Conservation (phyloP, 2,888 invertebrate genomes). For the Nomada lathburiana region DNA sequence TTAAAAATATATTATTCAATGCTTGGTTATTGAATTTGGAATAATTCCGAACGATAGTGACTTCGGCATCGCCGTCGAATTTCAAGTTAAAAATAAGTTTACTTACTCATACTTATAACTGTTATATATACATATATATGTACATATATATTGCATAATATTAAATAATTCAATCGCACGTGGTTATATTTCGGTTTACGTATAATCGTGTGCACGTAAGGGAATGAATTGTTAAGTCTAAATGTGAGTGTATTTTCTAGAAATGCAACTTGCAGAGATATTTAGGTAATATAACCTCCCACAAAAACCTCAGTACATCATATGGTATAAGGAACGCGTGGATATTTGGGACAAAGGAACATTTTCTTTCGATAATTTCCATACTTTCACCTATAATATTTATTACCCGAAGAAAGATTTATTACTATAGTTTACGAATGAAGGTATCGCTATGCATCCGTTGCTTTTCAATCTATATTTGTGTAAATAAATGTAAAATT, state of each 20-base stretch:
- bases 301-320: conserved; percentile 16
- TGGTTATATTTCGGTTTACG: conserved; percentile 33
- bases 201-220: not conserved
- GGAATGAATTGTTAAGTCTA: not conserved
- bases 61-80: conserved; percentile 17
- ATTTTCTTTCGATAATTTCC: not conserved
- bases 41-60: conserved; percentile 5
- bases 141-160: conserved; percentile 50
- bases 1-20: conserved; percentile 11
- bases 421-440: not conserved
- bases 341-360: not conserved
- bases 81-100: conserved; percentile 53
- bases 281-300: conserved; percentile 50
- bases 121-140: conserved; percentile 7
- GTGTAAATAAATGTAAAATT: not conserved
- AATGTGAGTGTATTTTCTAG: not conserved
- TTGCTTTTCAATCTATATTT: not conserved
- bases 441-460: not conserved
- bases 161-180: conserved; percentile 52
- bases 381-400: not conserved
- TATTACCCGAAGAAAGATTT: not conserved
- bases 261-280: not conserved
- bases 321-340: not conserved
- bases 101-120: conserved; percentile 49
- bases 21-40: conserved; percentile 3